Base-by-base conservation (phyloP, 2,797 vertebrate species). In the Neosilurus hyrtlii region DNA sequence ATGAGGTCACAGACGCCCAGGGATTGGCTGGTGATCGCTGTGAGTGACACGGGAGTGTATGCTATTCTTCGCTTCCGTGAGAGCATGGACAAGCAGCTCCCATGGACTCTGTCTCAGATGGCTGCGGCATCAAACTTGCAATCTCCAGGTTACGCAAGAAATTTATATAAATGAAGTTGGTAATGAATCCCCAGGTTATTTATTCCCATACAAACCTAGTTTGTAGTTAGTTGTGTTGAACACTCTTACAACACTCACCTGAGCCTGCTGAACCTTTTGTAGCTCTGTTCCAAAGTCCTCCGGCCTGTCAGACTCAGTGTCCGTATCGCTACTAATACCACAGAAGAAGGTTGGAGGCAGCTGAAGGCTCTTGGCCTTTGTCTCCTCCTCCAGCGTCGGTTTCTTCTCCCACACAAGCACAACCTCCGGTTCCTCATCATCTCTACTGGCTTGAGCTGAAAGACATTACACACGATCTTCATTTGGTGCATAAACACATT, bases 311-410 rank as follows among this genome's bases (percentile, higher is more conserved):
- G 88, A 93, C 85, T 97, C 96, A 0, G 92, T 87, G 87, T 97
- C 95, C 0, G 94, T 94, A 86, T 96, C 95, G 79, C 93, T 95
- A 88, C 92, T 91, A 82, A 94, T 84, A 37, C 93, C 95, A 83
- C 95, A 96, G 88, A 96, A 95, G 92, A 96, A 96, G 0, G 95
- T 93, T 68, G 94, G 92, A 16, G 96, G 95, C 83, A 96, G 95
- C 87, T 93, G 93, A 18, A 95, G 92, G 57, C 87, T 91, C 87
- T 95, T 94, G 84, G 95, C 95, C 90, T 93, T 95, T 88, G 93
- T 90, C 66, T 96, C 95, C 87, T 97, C 95, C 83, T 96, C 91
- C 22, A 93, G 87, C 3, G 95, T 93, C 11, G 94, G 92, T 84
- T 95, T 95, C 89, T 97, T 94, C 89, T 97, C 96, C 93, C 92